Percentiles rank a stretch among this genome's conserved stretches.
phyloP scores from a whole-genome alignment of 2,113 vertebrate genomes.

The Zosterops borbonicus region DNA sequence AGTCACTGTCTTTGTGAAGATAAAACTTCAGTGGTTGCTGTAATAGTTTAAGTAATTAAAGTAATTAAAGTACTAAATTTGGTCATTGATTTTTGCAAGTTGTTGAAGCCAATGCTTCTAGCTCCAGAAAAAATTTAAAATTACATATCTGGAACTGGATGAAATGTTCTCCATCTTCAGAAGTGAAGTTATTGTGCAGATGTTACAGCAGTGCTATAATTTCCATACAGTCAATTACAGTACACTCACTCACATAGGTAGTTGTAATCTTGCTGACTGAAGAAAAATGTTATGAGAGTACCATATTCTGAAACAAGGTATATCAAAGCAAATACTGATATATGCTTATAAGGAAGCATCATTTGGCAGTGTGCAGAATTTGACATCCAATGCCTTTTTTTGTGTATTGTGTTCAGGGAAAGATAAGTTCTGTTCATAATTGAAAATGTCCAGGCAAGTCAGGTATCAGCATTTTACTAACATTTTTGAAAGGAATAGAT shows the following conservation, averaged over 20 bases:
- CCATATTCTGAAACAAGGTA: neutral
- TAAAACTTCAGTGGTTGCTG: neutral
- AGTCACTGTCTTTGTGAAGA: neutral
- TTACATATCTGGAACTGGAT: neutral
- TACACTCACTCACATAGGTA: neutral
- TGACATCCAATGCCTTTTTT: neutral
- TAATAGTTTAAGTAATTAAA: neutral
- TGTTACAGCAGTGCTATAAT: neutral
- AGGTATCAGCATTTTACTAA: conserved; percentile 53
- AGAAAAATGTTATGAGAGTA: neutral
- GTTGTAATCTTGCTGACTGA: neutral
- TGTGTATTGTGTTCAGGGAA: conserved; percentile 21
- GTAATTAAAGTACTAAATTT: neutral
- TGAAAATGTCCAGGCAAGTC: conserved; percentile 65
- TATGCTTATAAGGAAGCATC: neutral
- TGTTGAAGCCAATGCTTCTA: neutral
- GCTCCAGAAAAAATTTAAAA: neutral
- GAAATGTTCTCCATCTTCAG: neutral
- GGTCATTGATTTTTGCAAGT: neutral
- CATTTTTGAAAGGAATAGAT: conserved; percentile 46
- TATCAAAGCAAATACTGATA: conserved; percentile 7
- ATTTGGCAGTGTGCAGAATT: conserved; percentile 23
- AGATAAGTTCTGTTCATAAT: conserved; percentile 37
- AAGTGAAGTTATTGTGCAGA: neutral
- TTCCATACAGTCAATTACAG: conserved; percentile 29